Base-by-base conservation (phyloP, 1,140 invertebrate species). In the Ctenoplectra terminalis region DNA sequence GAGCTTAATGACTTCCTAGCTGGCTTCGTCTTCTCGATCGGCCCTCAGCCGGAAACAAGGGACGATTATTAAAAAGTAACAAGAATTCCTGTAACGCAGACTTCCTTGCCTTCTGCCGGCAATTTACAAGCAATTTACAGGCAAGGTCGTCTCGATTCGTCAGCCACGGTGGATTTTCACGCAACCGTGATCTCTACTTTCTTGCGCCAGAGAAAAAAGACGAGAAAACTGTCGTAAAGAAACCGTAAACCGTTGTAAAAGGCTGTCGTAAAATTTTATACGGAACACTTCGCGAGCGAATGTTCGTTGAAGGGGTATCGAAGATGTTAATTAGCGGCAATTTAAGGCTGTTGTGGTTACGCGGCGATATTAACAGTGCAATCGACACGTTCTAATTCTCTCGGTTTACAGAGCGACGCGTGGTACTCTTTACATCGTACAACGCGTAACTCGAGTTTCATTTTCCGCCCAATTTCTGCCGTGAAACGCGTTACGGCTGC, bases 141-240 rank as follows among this genome's bases (percentile, higher is more conserved):
- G 58, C 66, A 56, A 37, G 37, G 37, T 23, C 43, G 76, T 46
- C 17, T 71, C 82, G 73, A 40, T 26, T 56, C 67, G 56, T 20
- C 31, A 8, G 67, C 67, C 83, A 70, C 80, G 69, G 26, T 40
- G 52, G 31, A 67, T 82, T 63, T 86, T 77, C 84, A 77, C 83
- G 72, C 84, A 56, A 34, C 40, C 83, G 78, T 86, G 67, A 60
- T 70, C 78, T 85, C 54, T 29, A 74, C 37, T 84, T 73, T 40
- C 46, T 72, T 34, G 26, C 13, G 43, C 26, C 8, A 7, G 31
- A 20, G 43, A 7, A 9, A n/a, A 8, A 34, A 5, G 15, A 9
- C 2, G 2, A 4, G 23, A 8, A 46, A 54, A 23, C 29, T 1
- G 64, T 13, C 46, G 60, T 20, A 61, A 54, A 77, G 52, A 48